Evolutionary conservation across 2,113 vertebrate genomes (phyloP), one percentile per base, ranked within the genome.

Genomic region (Leptobrachium leishanense): DNA sequence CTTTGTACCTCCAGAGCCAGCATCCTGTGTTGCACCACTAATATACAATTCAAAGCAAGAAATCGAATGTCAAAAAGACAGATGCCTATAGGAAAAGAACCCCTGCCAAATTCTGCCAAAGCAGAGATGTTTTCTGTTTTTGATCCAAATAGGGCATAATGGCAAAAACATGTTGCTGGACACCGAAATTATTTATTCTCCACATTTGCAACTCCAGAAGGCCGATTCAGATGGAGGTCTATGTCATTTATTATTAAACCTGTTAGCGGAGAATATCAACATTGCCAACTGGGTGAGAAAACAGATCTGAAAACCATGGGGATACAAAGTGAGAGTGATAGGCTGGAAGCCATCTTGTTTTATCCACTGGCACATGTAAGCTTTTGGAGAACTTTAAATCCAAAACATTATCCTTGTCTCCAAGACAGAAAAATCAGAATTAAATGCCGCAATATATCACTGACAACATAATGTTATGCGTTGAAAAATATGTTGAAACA

Each of bases 41-140:
- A 70, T 50, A n/a, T 70, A 53, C 43, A 50, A 70, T 70, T 70
- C 68, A 46, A 31, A 50, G 20, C 43, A 70, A 46, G 43, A 31
- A 70, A 70, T 46, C 43, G n/a, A 70, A 15, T 70, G 43, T 46
- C 68, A 46, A 70, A 50, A 43, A 44, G 11, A 70, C 68, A 70
- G 68, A 70, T 70, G 68, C n/a, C 68, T 70, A 50, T 20, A 50
- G 43, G 41, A 31, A 50, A 50, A 20, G 46, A 68, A 43, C 7
- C 20, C 7, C 41, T 68, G 43, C 15, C 44, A 50, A 10, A 70
- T 3, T 6, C 6, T 50, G 68, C 68, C 68, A 70, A 20, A 70
- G 68, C 68, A 50, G 39, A 70, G 15, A 70, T 70, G 44, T 50
- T 70, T 12, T 70, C n/a, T n/a, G 43, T 50, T 46, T 11, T 70